Evolutionary conservation across 2,888 invertebrate genomes (phyloP).

Genomic region (Aradus depressus): DNA sequence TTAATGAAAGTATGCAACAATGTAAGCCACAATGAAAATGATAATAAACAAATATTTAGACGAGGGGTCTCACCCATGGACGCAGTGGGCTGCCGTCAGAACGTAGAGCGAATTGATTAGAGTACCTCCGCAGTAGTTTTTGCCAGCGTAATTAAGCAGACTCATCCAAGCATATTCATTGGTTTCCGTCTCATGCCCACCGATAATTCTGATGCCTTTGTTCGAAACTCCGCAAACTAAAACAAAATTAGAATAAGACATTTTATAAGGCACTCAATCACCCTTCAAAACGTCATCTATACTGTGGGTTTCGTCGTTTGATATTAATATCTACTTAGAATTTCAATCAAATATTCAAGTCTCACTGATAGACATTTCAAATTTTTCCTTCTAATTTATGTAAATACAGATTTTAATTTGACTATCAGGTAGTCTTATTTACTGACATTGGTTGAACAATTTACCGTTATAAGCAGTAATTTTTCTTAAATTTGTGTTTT

Average conservation of each 20-base stretch:
- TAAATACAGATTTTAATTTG: too few species aligned
- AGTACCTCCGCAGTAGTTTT: slow-evolving; percentile 37
- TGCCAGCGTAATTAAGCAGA: slow-evolving; percentile 35
- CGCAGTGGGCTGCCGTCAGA: slow-evolving; percentile 37
- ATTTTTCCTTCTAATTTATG: too few species aligned
- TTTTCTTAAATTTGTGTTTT: too few species aligned
- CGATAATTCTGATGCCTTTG: slow-evolving; percentile 35
- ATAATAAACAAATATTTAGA: too few species aligned
- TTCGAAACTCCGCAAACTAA: slow-evolving; percentile 36
- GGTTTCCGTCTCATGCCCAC: slow-evolving; percentile 35
- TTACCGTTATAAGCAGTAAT: too few species aligned
- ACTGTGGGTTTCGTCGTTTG: background rate
- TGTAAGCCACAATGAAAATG: too few species aligned
- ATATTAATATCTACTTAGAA: background rate
- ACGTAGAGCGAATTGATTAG: slow-evolving; percentile 36
- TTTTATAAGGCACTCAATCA: background rate
- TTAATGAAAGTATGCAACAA: too few species aligned
- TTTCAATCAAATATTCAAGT: background rate
- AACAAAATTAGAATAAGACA: too few species aligned
- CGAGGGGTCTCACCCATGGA: slow-evolving; percentile 33
- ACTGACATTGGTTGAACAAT: too few species aligned
- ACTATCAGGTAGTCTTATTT: too few species aligned
- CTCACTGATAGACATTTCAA: too few species aligned
- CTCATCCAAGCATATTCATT: slow-evolving; percentile 38
- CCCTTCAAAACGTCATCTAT: background rate